A percentile compares a stretch with the other conserved stretches of the same genome.
Evolutionary conservation across 2,888 invertebrate species (phyloP).

Genomic region (Metopia argyrocephala): DNA sequence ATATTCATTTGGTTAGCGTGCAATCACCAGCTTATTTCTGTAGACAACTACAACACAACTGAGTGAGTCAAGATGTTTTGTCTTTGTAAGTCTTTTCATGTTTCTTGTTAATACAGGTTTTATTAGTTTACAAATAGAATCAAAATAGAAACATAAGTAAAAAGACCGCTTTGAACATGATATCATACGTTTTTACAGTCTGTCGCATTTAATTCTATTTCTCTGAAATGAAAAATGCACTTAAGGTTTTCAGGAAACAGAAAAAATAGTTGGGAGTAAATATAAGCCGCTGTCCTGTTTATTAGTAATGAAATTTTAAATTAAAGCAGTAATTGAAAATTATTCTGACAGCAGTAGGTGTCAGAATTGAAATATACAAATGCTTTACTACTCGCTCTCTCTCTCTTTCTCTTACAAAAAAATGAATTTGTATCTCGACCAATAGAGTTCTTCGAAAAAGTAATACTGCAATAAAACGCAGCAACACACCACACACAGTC

Average conservation of each 20-base stretch:
- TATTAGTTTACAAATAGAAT: constrained; percentile 25
- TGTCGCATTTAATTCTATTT: constrained; percentile 47
- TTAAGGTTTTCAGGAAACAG: neutral
- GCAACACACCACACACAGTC: too few species aligned
- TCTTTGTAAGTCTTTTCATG: constrained; percentile 13
- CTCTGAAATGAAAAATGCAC: constrained; percentile 5
- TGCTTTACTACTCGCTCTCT: too few species aligned
- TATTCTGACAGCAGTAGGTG: too few species aligned
- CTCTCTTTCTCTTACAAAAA: too few species aligned
- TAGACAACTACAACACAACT: neutral
- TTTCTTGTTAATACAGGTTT: constrained; percentile 33
- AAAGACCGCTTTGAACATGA: constrained; percentile 36
- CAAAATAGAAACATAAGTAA: constrained; percentile 2
- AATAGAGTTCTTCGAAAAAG: too few species aligned
- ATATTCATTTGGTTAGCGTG: too few species aligned
- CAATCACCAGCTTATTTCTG: neutral
- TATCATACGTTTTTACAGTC: constrained; percentile 39
- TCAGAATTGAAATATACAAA: too few species aligned
- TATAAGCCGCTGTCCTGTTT: neutral
- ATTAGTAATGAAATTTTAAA: too few species aligned
- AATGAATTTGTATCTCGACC: too few species aligned
- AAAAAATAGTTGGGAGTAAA: constrained; percentile 4
- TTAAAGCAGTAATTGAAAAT: too few species aligned
- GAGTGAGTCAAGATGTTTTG: neutral
- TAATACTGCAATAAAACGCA: too few species aligned